Conservation (phyloP, 2,888 invertebrate genomes). For the Sinhomidia bicolor region DNA sequence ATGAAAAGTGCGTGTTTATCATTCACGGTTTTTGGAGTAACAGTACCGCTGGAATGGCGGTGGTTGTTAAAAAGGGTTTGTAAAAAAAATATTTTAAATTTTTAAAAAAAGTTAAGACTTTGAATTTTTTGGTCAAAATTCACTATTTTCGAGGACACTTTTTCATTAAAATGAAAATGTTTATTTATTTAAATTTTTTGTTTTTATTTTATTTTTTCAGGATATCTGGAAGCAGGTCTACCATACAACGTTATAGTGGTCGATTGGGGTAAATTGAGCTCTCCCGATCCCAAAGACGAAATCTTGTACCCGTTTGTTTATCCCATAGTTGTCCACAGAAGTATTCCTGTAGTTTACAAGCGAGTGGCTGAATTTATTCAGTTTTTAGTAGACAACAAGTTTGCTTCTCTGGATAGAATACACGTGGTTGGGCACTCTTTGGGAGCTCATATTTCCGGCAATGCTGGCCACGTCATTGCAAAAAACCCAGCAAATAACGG, state of each 20-base stretch:
- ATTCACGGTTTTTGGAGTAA: constrained; percentile 70
- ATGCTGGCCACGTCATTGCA: neutral
- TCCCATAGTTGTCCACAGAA: constrained; percentile 31
- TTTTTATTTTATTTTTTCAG: constrained; percentile 13
- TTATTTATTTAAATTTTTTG: no score
- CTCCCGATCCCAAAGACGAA: constrained; percentile 29
- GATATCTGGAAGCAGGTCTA: constrained; percentile 42
- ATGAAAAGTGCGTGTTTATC: constrained; percentile 50
- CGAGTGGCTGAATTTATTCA: constrained; percentile 58
- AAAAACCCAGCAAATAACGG: neutral
- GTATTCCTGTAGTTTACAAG: constrained; percentile 47
- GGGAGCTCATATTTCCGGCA: constrained; percentile 56
- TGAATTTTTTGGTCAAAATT: neutral
- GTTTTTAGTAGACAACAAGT: constrained; percentile 18
- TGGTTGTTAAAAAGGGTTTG: constrained; percentile 62
- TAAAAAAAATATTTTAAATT: neutral
- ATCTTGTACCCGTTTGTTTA: neutral
- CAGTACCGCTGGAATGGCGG: constrained; percentile 54
- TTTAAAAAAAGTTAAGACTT: neutral
- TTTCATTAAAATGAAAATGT: no score
- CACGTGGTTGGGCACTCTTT: constrained; percentile 59
- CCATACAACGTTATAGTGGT: constrained; percentile 59
- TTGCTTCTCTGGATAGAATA: neutral
- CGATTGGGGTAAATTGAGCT: constrained; percentile 60
- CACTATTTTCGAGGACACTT: no score